Conservation (phyloP, 2,113 vertebrate genomes). For the Mionectes macconnelli region DNA sequence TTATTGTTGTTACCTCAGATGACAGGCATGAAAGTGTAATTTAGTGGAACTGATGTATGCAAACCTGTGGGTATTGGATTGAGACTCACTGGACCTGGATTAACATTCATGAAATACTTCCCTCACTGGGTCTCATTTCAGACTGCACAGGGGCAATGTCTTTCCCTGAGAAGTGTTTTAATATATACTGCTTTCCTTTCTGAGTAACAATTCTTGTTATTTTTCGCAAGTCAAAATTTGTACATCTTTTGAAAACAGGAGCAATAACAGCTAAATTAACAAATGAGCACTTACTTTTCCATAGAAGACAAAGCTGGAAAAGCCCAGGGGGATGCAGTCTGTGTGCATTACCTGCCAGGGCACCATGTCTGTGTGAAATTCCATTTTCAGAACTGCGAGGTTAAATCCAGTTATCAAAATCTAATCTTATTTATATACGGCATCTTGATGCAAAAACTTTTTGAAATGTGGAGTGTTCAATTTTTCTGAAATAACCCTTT, state of each 20-base stretch:
- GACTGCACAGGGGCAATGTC: background rate
- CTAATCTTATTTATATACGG: background rate
- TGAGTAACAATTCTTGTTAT: background rate
- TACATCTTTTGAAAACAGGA: background rate
- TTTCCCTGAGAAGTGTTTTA: background rate
- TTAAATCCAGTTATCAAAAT: background rate
- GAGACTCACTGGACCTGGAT: background rate
- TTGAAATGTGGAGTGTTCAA: background rate
- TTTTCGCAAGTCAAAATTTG: background rate
- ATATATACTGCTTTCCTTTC: background rate
- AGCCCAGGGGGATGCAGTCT: background rate
- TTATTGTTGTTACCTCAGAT: background rate
- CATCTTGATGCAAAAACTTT: background rate
- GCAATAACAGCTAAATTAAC: background rate
- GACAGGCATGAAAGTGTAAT: background rate
- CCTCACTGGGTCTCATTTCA: background rate
- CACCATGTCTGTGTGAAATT: background rate
- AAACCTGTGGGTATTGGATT: background rate
- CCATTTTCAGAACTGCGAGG: background rate
- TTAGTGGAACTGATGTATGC: background rate
- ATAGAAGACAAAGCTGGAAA: background rate
- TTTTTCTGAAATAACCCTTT: background rate
- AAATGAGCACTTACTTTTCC: background rate
- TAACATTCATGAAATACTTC: slow-evolving; percentile 4
- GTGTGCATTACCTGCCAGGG: background rate